Evolutionary conservation across 2,797 vertebrate species (phyloP), one percentile per base, ranked within the genome.

Genomic region (Sebastes steindachneri): DNA sequence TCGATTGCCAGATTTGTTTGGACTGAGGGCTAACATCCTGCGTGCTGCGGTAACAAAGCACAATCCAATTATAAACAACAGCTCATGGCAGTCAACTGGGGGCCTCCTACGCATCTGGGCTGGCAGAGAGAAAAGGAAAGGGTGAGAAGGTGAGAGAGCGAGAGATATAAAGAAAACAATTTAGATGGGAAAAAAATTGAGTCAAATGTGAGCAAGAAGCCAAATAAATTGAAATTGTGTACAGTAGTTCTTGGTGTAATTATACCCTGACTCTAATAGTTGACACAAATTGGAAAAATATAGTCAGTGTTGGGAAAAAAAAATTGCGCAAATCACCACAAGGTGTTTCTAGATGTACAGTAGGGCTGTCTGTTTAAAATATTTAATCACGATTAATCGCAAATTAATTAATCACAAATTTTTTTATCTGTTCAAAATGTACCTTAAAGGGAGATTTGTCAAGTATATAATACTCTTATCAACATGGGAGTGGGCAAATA

Each of bases 31-130:
- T 35, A 64, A 70, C 58, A 28, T 68, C 68, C 6, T 68, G 58
- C 21, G 19, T 53, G 51, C 70, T 29, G 26, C 53, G 55, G 29
- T 31, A 66, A 59, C 62, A 69, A 74, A 82, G 53, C 60, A 23
- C 29, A 81, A 68, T 9, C 17, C 65, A 71, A 74, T 77, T 66
- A 78, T 23, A 55, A 76, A 76, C 57, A 76, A 45, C 70, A 75
- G 45, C 63, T 62, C 31, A 10, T 9, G 35, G 33, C 54, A 41
- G 33, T 73, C 33, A 25, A 65, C 55, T 63, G 21, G 60, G 68
- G 59, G n/a, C 71, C 59, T 83, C 68, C 62, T 51, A 64, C 19
- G 9, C 73, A 73, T 35, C 35, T 48, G 12, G 28, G 45, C 19
- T 29, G 19, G 41, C 28, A 29, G 57, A 71, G 28, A 55, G 25